These are phyloP conservation scores for Nematostella vectensis DNA, from an alignment of 92 coral and sea anemone genomes.

Conservation along the genomic window DNA sequence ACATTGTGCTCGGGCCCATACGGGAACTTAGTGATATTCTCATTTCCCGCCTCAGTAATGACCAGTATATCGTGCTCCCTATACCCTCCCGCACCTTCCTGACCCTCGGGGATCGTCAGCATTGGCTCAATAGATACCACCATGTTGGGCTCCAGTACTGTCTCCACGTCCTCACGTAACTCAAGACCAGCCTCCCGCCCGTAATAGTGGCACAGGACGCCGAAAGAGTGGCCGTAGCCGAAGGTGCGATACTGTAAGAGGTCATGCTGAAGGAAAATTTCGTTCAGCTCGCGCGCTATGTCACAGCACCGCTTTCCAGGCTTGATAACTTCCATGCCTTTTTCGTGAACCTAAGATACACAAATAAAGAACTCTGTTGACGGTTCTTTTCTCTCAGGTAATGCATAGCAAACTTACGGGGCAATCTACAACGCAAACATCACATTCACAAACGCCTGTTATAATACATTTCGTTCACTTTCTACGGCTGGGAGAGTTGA, in stretches of 20 bases:
- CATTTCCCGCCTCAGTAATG: slow-evolving; percentile 54
- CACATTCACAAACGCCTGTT: too few relatives aligned
- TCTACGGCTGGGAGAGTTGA: too few relatives aligned
- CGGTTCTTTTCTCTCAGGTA: too few relatives aligned
- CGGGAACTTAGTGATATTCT: slow-evolving; percentile 71
- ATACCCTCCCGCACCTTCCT: slow-evolving; percentile 88
- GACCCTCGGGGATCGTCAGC: slow-evolving; percentile 83
- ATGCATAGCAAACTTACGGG: too few relatives aligned
- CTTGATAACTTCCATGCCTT: slow-evolving; percentile 75
- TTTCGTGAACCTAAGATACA: slow-evolving; percentile 82
- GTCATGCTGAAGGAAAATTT: slow-evolving; percentile 50
- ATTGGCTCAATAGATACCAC: slow-evolving; percentile 91
- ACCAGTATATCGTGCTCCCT: slow-evolving; percentile 84
- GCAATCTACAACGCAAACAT: too few relatives aligned
- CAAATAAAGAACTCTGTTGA: too few relatives aligned
- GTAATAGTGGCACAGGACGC: slow-evolving; percentile 82
- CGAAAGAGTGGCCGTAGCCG: slow-evolving; percentile 91
- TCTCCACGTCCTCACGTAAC: slow-evolving; percentile 78
- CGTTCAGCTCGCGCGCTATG: slow-evolving; percentile 79
- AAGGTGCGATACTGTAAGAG: slow-evolving; percentile 74
- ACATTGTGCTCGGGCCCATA: slow-evolving; percentile 68
- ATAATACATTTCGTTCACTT: too few relatives aligned
- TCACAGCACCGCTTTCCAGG: slow-evolving; percentile 82
- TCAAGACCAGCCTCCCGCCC: slow-evolving; percentile 94
- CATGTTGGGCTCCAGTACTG: slow-evolving; percentile 79